Percentiles rank a stretch among this genome's conserved stretches.
phyloP scores from a whole-genome alignment of 2,888 invertebrate genomes.

The Phyto melanocephala region DNA sequence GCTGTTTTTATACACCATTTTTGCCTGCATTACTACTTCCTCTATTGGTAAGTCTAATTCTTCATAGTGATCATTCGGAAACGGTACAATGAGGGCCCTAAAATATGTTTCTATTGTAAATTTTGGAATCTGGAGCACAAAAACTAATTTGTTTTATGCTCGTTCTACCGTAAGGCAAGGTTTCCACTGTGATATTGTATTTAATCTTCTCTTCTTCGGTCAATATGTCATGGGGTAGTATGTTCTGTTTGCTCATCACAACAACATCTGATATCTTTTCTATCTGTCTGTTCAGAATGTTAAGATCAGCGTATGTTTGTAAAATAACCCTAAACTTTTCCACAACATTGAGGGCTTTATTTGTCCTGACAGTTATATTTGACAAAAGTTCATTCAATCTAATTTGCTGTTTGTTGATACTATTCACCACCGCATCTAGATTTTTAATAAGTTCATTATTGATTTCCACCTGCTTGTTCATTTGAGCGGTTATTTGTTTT shows the following conservation, averaged over 20 bases:
- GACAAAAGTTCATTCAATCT: constrained; percentile 1
- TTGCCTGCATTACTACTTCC: neutral
- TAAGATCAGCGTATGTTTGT: neutral
- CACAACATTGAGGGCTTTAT: neutral
- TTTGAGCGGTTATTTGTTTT: neutral
- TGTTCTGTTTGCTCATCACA: neutral
- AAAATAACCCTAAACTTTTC: constrained; percentile 12
- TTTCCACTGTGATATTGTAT: constrained; percentile 9
- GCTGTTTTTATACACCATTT: constrained; percentile 1
- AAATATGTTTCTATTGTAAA: constrained; percentile 17
- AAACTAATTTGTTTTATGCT: constrained; percentile 13
- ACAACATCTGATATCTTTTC: constrained; percentile 9
- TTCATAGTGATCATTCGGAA: neutral
- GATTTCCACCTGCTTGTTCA: too few relatives aligned
- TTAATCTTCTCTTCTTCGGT: constrained; percentile 11
- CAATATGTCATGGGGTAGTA: constrained; percentile 4
- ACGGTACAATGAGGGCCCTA: constrained; percentile 4
- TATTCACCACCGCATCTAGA: neutral
- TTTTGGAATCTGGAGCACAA: constrained; percentile 9
- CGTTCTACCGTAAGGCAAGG: constrained; percentile 8
- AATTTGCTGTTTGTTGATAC: neutral
- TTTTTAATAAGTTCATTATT: too few relatives aligned
- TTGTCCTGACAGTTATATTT: constrained; percentile 13
- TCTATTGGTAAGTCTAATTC: constrained; percentile 1
- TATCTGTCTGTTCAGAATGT: constrained; percentile 12